Evolutionary conservation across 1,140 invertebrate species (phyloP).

Genomic region (Drosophila erecta): DNA sequence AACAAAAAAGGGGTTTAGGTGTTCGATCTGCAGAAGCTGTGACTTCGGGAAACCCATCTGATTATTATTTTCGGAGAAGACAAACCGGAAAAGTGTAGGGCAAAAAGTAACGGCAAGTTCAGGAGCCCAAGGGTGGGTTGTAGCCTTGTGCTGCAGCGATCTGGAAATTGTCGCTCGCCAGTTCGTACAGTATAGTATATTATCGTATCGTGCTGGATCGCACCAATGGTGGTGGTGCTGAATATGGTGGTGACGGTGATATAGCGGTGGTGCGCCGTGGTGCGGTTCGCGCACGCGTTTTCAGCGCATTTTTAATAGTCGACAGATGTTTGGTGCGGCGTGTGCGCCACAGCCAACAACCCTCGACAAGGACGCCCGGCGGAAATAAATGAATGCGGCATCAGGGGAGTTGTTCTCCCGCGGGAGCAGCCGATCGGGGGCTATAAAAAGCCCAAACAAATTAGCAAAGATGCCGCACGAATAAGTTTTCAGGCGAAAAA

Average conservation of each 20-base stretch:
- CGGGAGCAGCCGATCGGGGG: slow-evolving; percentile 21
- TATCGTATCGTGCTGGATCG: background rate
- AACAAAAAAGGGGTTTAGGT: too few relatives aligned
- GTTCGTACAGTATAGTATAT: slow-evolving; percentile 4
- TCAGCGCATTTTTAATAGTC: slow-evolving; percentile 81
- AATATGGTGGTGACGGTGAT: slow-evolving; percentile 34
- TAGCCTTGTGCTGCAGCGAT: slow-evolving; percentile 48
- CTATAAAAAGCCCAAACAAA: slow-evolving; percentile 78
- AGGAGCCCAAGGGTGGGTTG: slow-evolving; percentile 21
- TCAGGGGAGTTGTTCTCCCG: slow-evolving; percentile 27
- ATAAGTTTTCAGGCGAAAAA: slow-evolving; percentile 43
- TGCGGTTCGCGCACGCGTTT: slow-evolving; percentile 73
- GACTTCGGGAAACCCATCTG: background rate
- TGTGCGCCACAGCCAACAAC: slow-evolving; percentile 72
- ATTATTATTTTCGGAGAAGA: background rate
- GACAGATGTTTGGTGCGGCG: slow-evolving; percentile 76
- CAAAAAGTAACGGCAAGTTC: slow-evolving; percentile 43
- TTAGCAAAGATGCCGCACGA: slow-evolving; percentile 67
- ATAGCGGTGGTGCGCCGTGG: slow-evolving; percentile 40
- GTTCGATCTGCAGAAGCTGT: background rate
- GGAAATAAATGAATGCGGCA: slow-evolving; percentile 43
- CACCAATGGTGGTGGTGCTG: slow-evolving; percentile 13
- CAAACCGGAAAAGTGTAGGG: slow-evolving; percentile 8
- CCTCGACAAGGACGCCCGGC: slow-evolving; percentile 72
- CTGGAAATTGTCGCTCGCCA: slow-evolving; percentile 71